Evolutionary conservation across 92 coral and sea anemone species (phyloP), one percentile per base, ranked within the genome.

Genomic region (Montipora capitata): DNA sequence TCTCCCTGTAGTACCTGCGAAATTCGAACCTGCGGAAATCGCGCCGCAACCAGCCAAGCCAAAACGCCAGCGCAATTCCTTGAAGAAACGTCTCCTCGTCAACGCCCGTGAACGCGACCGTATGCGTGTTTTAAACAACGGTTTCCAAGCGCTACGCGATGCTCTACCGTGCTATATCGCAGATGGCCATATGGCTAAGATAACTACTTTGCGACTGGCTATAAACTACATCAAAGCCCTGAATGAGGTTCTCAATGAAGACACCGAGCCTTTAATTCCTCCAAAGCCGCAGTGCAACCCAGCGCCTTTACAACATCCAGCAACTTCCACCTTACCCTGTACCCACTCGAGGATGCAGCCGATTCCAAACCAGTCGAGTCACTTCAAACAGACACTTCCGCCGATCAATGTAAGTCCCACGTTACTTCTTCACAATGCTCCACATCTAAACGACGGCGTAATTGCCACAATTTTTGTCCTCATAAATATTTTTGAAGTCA

Each of bases 121-220:
- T 7, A 98, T 98, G 99, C 95, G 98, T 38, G 96, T 92, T 3
- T 58, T 98, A 41, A 98, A 98, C 92, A 96, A 95, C 79, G 99
- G 98, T 49, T 98, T 98, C 70, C 98, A 98, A 56, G 93, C 96
- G 72, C 98, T 98, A 40, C 94, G 99, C 10, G 98, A 98, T 74
- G 99, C 99, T 3, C 88, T 98, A 45, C 99, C 99, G 3, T 98
- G 99, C 76, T 98, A 98, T 83, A 98, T 98, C 42, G 99, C 99
- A 7, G 99, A 98, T 84, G 99, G 99, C 18, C 99, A 98, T 77
- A 96, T 98, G 95, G 98, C 99, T 8, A 98, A 98, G 92, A 98
- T 98, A 79, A 98, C 99, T 59, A 98, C 99, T 14, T 86, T 98
- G 2, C 89, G 98, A 16, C 91, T 98, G 10, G 99, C 99, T 77